Evolutionary conservation across 2,888 invertebrate species (phyloP).

Genomic region (Andrena fulva): DNA sequence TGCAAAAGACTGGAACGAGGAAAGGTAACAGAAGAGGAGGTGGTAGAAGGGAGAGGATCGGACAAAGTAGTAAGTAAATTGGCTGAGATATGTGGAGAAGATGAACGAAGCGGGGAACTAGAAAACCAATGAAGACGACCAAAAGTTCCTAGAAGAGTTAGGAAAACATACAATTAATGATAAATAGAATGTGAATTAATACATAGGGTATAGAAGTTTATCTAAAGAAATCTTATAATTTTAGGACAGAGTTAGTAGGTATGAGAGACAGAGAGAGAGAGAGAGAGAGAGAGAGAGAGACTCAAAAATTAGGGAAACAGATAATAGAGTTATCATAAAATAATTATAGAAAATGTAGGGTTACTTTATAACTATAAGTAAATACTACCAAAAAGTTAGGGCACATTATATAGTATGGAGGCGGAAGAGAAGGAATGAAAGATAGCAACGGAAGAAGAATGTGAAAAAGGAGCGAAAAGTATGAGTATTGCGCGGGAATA

Average conservation of each 20-base stretch:
- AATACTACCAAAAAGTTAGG: too few relatives aligned
- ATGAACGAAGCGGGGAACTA: not conserved
- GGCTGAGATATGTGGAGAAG: not conserved
- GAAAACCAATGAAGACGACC: not conserved
- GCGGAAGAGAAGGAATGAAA: too few relatives aligned
- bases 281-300: too few relatives aligned
- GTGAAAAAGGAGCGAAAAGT: too few relatives aligned
- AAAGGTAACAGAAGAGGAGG: not conserved
- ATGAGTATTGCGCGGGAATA: too few relatives aligned
- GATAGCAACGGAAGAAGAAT: too few relatives aligned
- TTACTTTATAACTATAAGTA: too few relatives aligned
- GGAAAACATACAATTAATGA: not conserved
- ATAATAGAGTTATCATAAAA: too few relatives aligned
- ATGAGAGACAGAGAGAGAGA: not conserved
- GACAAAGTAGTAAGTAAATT: not conserved
- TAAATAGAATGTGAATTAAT: not conserved
- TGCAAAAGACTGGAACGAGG: not conserved
- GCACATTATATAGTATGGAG: too few relatives aligned
- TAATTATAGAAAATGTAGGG: too few relatives aligned
- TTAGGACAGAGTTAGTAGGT: not conserved
- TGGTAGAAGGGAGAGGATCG: not conserved
- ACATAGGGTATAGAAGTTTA: not conserved
- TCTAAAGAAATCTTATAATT: not conserved
- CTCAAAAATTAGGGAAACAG: too few relatives aligned
- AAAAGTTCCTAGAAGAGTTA: not conserved